phyloP scores from a whole-genome alignment of 2,888 invertebrate species.

The Tuta absoluta region DNA sequence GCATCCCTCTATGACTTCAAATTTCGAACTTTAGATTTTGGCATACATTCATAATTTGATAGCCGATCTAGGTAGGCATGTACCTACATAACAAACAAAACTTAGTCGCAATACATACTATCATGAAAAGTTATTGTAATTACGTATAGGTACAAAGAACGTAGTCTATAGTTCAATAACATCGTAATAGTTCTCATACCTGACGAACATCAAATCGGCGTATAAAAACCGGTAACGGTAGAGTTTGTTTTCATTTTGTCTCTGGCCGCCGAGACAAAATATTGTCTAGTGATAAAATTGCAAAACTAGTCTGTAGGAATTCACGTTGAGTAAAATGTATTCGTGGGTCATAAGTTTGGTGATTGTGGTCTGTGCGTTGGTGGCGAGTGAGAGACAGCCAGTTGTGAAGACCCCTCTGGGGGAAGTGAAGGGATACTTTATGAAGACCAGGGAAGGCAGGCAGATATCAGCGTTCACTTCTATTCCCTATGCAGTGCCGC shows the following conservation, averaged over 20 bases:
- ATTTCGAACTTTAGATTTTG: too few relatives aligned
- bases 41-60: too few relatives aligned
- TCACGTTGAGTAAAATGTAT: not conserved
- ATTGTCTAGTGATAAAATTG: not conserved
- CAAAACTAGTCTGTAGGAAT: slow-evolving; percentile 1
- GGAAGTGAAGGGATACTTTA: slow-evolving; percentile 76
- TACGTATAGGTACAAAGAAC: too few relatives aligned
- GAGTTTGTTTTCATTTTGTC: slow-evolving; percentile 17
- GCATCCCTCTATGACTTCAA: too few relatives aligned
- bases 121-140: too few relatives aligned
- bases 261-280: slow-evolving; percentile 14
- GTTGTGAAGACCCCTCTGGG: slow-evolving; percentile 71
- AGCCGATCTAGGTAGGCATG: too few relatives aligned
- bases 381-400: slow-evolving; percentile 43
- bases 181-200: not conserved
- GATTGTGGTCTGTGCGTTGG: not conserved
- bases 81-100: too few relatives aligned
- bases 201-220: slow-evolving; percentile 1
- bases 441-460: slow-evolving; percentile 79
- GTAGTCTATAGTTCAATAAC: slow-evolving; percentile 2
- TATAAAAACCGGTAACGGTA: slow-evolving; percentile 4
- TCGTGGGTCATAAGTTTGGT: not conserved
- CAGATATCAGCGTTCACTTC: slow-evolving; percentile 83
- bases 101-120: too few relatives aligned
- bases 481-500: slow-evolving; percentile 84